These are phyloP conservation scores for Spinibarbus caldwelli DNA, from an alignment of 2,797 vertebrate genomes.

Conservation along the genomic window DNA sequence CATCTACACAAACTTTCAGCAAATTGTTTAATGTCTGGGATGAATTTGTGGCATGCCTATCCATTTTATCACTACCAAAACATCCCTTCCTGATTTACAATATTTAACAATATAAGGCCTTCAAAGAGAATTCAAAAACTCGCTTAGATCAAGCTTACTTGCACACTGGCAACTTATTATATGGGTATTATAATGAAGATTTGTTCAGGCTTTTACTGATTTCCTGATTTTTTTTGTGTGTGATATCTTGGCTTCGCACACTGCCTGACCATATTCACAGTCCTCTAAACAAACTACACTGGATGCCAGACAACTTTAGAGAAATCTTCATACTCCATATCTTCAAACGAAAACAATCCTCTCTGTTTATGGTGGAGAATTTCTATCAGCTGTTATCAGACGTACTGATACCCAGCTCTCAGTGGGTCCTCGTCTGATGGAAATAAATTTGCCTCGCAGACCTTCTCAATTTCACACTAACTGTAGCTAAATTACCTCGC, in stretches of 20 bases:
- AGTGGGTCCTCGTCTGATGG: background rate
- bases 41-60: background rate
- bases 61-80: background rate
- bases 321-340: slow-evolving; percentile 15
- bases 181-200: background rate
- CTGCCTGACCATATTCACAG: background rate
- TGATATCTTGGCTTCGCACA: background rate
- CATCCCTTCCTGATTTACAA: background rate
- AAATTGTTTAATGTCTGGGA: background rate
- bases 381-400: slow-evolving; percentile 27
- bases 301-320: slow-evolving; percentile 9
- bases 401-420: slow-evolving; percentile 25
- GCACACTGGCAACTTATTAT: background rate
- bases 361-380: slow-evolving; percentile 22
- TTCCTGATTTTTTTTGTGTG: background rate
- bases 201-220: background rate
- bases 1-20: background rate
- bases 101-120: background rate
- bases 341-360: slow-evolving; percentile 44
- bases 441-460: slow-evolving; percentile 47
- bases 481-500: slow-evolving; percentile 33
- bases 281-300: background rate
- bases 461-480: slow-evolving; percentile 40
- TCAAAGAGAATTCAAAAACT: background rate
- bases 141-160: background rate